phyloP scores from a whole-genome alignment of 64 coral and sea anemone genomes.

The Pocillopora damicornis region DNA sequence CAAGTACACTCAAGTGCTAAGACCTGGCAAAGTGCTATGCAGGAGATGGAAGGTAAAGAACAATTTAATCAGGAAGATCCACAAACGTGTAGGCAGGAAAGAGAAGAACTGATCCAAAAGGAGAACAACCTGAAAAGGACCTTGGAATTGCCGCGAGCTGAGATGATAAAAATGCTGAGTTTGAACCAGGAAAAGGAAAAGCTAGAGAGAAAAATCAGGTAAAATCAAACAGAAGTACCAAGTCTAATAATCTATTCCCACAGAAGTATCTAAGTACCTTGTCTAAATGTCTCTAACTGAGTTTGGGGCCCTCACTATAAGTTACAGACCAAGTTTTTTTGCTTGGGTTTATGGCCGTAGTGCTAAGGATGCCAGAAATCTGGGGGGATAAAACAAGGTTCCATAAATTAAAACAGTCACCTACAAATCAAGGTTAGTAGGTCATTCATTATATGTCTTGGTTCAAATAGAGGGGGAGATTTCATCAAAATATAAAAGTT shows the following conservation, averaged over 20 bases:
- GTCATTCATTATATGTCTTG: too few relatives aligned
- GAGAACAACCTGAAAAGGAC: conserved; percentile 12
- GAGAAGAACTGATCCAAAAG: conserved; percentile 4
- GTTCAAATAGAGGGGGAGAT: too few relatives aligned
- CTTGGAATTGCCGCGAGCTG: conserved; percentile 2
- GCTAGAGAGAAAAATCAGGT: conserved; percentile 43
- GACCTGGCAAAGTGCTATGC: neutral
- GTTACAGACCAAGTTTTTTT: too few relatives aligned
- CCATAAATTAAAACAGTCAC: too few relatives aligned
- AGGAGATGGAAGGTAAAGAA: neutral
- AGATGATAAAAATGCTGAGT: conserved; percentile 23
- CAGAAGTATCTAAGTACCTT: too few relatives aligned
- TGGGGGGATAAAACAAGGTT: too few relatives aligned
- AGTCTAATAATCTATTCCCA: neutral
- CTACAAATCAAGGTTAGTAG: too few relatives aligned
- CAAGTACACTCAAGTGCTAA: neutral
- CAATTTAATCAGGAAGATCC: neutral
- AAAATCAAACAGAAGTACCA: neutral
- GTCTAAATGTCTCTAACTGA: too few relatives aligned
- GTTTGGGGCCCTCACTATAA: too few relatives aligned
- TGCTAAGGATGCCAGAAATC: too few relatives aligned
- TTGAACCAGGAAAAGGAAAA: conserved; percentile 38
- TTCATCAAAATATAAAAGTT: too few relatives aligned
- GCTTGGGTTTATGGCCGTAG: too few relatives aligned
- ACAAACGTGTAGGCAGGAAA: neutral